phyloP scores from a whole-genome alignment of 37 sponge, comb jelly and placozoan genomes.

The Bolinopsis microptera region DNA sequence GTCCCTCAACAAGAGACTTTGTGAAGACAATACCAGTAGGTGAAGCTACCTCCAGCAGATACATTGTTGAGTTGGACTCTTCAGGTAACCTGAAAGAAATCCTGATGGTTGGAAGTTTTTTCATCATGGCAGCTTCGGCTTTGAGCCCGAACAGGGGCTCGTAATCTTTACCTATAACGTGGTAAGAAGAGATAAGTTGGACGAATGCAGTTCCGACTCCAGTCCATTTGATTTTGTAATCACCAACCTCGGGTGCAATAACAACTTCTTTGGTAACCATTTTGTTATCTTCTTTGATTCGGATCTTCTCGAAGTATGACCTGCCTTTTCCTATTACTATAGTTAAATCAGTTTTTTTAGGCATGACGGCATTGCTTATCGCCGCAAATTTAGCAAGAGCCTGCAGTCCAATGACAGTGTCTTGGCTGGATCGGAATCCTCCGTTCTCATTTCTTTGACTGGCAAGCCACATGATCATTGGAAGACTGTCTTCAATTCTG shows the following conservation, averaged over 20 bases:
- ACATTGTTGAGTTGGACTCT: background rate
- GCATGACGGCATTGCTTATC: background rate
- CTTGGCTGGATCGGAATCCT: constrained; percentile 28
- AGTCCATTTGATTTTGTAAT: background rate
- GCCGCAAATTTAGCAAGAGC: background rate
- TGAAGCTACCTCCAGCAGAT: background rate
- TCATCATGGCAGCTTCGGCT: background rate
- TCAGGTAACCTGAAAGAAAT: background rate
- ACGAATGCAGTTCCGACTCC: constrained; percentile 27
- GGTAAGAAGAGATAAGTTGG: constrained; percentile 32
- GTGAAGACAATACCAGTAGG: constrained; percentile 26
- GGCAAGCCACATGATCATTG: constrained; percentile 40
- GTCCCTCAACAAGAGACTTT: background rate
- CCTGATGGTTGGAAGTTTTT: background rate
- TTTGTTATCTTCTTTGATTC: background rate
- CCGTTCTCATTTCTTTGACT: background rate
- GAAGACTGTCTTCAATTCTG: background rate
- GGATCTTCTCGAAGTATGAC: background rate
- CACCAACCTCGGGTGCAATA: background rate
- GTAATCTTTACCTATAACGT: background rate
- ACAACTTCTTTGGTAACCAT: background rate
- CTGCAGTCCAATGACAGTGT: constrained; percentile 21
- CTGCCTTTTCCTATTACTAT: background rate
- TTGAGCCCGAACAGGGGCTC: background rate
- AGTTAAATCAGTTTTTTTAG: background rate